These are phyloP conservation scores for Gallinago undulata DNA, from an alignment of 2,113 vertebrate species.

Conservation along the genomic window DNA sequence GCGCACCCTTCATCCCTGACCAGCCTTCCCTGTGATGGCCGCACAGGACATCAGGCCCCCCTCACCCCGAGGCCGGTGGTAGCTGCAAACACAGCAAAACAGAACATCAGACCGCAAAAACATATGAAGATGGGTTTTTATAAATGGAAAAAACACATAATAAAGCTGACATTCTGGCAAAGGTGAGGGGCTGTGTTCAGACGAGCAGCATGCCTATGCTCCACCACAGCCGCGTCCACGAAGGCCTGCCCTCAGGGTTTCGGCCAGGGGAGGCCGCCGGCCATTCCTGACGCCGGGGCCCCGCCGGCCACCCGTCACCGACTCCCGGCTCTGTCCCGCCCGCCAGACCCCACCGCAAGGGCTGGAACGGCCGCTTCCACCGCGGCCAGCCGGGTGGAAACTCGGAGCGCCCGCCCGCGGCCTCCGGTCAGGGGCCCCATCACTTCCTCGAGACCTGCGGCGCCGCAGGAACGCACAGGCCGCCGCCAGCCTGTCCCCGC, in stretches of 20 bases:
- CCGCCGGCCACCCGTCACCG: not conserved
- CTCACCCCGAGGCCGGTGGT: not conserved
- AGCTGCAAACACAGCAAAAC: not conserved
- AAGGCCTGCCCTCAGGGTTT: not conserved
- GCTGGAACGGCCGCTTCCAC: too few species aligned
- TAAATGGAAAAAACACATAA: fast-evolving
- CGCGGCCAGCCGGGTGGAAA: fast-evolving
- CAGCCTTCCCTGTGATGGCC: fast-evolving
- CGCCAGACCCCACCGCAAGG: not conserved
- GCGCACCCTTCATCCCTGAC: fast-evolving
- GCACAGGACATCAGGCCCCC: not conserved
- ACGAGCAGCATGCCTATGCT: fast-evolving
- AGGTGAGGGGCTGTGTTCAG: not conserved
- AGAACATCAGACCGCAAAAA: fast-evolving
- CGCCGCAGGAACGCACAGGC: not conserved
- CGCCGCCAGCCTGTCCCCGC: too few species aligned
- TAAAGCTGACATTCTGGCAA: fast-evolving
- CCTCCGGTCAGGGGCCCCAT: too few species aligned
- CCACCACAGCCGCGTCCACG: not conserved
- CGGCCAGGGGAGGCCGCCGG: not conserved
- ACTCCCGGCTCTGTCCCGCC: not conserved
- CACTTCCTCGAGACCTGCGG: not conserved
- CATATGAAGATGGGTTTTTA: not conserved
- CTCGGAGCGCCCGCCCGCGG: too few species aligned
- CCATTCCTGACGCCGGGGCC: not conserved